Evolutionary conservation across 1,140 invertebrate genomes (phyloP).

Genomic region (silkworm (Bombyx mori)): DNA sequence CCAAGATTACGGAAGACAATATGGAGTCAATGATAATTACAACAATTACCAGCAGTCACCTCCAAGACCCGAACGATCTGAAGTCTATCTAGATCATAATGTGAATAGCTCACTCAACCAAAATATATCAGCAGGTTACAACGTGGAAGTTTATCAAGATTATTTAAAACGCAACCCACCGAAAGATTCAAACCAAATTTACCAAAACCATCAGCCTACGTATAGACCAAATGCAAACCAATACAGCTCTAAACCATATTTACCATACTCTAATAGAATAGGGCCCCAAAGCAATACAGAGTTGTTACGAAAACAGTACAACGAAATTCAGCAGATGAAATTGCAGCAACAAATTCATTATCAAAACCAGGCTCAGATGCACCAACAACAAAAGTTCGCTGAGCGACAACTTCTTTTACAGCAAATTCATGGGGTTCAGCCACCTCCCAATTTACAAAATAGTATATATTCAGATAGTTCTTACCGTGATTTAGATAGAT

Average conservation of each 20-base stretch:
- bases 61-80: slow-evolving; percentile 44
- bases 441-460: slow-evolving; percentile 63
- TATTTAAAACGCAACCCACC: slow-evolving; percentile 70
- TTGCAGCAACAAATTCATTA: slow-evolving; percentile 74
- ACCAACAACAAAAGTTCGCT: slow-evolving; percentile 75
- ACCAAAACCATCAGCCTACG: slow-evolving; percentile 68
- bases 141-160: slow-evolving; percentile 67
- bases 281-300: slow-evolving; percentile 70
- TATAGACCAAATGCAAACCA: slow-evolving; percentile 63
- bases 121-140: slow-evolving; percentile 66
- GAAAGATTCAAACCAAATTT: slow-evolving; percentile 70
- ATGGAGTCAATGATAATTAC: slow-evolving; percentile 61
- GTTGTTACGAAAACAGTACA: slow-evolving; percentile 71
- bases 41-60: slow-evolving; percentile 54
- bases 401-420: slow-evolving; percentile 70
- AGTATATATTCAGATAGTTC: slow-evolving; percentile 60
- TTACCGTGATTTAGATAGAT: slow-evolving; percentile 57
- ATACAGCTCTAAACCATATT: slow-evolving; percentile 59
- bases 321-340: slow-evolving; percentile 75
- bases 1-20: slow-evolving; percentile 59
- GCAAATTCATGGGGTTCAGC: slow-evolving; percentile 67
- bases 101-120: slow-evolving; percentile 57
- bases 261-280: slow-evolving; percentile 65
- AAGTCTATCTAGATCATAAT: slow-evolving; percentile 53
- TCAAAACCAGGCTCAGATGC: slow-evolving; percentile 73